Conservation (phyloP, 2,797 vertebrate species). For the Austrolebias charrua region DNA sequence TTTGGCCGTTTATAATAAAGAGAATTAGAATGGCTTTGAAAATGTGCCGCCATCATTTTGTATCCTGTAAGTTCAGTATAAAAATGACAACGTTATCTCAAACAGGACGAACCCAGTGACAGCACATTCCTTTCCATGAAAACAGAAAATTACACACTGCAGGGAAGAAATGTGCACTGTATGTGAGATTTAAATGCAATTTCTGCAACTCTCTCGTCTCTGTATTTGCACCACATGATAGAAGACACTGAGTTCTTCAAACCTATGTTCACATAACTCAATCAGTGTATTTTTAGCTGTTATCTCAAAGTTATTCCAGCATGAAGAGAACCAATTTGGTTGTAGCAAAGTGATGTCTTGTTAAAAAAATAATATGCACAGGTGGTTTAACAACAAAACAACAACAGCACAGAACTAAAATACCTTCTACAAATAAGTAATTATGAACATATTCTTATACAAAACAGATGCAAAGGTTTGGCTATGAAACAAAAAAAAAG, state of each 20-base stretch:
- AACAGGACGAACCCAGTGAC: conserved; percentile 6
- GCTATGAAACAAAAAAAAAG: too few species aligned
- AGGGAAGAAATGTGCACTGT: background rate
- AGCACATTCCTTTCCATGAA: background rate
- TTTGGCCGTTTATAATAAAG: conserved; percentile 17
- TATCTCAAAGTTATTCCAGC: background rate
- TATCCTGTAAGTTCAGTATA: background rate
- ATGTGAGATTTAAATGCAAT: background rate
- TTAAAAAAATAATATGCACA: background rate
- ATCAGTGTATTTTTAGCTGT: background rate
- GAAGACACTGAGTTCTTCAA: too few species aligned
- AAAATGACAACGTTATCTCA: conserved; percentile 18
- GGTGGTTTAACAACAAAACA: too few species aligned
- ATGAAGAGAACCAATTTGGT: background rate
- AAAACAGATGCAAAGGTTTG: too few species aligned
- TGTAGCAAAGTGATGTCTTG: too few species aligned
- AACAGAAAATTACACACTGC: background rate
- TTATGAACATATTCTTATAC: too few species aligned
- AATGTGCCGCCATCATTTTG: conserved; percentile 7
- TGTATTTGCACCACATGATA: background rate
- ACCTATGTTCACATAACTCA: background rate
- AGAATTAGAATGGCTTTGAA: conserved; percentile 7
- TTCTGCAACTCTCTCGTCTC: background rate
- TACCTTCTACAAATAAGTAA: too few species aligned
- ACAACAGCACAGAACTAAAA: too few species aligned